Conservation (phyloP, 2,113 vertebrate genomes). For the Pandion haliaetus region DNA sequence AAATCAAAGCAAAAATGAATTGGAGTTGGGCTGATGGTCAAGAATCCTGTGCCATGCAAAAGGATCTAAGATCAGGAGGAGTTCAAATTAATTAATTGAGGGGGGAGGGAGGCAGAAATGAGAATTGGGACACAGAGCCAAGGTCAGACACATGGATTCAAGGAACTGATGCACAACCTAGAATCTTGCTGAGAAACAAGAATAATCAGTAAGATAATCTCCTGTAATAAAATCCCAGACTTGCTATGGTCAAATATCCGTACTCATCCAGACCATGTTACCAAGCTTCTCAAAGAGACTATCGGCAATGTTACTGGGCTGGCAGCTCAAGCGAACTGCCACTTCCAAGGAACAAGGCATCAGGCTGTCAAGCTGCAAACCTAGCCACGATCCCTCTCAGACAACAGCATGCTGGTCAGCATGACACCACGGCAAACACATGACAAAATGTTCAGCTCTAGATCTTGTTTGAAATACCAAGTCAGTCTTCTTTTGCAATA, state of each 20-base stretch:
- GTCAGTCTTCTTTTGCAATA: not conserved
- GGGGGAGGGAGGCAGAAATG: not conserved
- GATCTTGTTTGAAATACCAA: not conserved
- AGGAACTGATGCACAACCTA: not conserved
- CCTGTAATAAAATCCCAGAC: not conserved
- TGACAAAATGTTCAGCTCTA: not conserved
- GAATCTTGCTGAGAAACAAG: not conserved
- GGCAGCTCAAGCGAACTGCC: not conserved
- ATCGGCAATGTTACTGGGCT: not conserved
- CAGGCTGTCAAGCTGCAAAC: not conserved
- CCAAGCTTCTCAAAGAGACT: not conserved
- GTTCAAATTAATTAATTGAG: not conserved
- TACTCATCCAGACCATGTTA: not conserved
- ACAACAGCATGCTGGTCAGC: not conserved
- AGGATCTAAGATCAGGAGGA: not conserved
- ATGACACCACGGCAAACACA: rapidly evolving
- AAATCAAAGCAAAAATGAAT: not conserved
- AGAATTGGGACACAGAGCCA: not conserved
- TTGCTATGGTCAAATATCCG: not conserved
- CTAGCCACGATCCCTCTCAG: not conserved
- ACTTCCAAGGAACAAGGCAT: not conserved
- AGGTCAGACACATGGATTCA: not conserved
- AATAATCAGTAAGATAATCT: not conserved
- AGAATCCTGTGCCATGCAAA: not conserved
- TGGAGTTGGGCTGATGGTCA: not conserved